Evolutionary conservation across 2,888 invertebrate species (phyloP), one percentile per base, ranked within the genome.

Genomic region (Chymomyza procnemis): DNA sequence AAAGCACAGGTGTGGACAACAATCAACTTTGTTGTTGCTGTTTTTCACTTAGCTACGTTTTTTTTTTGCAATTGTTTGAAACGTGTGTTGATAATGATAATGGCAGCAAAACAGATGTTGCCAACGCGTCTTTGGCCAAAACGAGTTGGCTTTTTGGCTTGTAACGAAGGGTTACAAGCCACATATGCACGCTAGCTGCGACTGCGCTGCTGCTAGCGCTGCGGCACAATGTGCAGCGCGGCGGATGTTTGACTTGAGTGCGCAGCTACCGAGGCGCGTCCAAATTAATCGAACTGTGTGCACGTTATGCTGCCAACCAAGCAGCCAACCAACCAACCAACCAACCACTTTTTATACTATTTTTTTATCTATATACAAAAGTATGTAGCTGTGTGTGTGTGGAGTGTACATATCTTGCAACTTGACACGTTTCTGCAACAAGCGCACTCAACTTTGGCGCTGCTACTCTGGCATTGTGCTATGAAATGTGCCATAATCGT

Each of bases 241-340:
- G 85, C 81, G 81, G 85, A 81, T 81, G 81, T 81, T 76, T 81
- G 71, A 85, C 85, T 85, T 83, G 85, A 85, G 85, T 81, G 81
- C 80, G 78, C 81, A 81, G 85, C 80, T 80, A 81, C 81, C 85
- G 81, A 81, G 85, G 85, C 81, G 85, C 85, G 85, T 80, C 81
- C 83, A 78, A 81, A 78, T 81, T 81, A 81, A 81, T 81, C 83
- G 81, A 81, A 81, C 81, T 74, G 74, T 52, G 41, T 64, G 50
- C 34, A 34, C 64, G 57, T 50, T 18, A 50, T 50, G 19, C 50
- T 50, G 14, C 19, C 8, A 26, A 4, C 4, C 26, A 26, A 50
- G n/a, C 19, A 30, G 16, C 4, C 21, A 26, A 2, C 8, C 55
- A 56, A 0, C 1, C 52, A 52, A 52, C 2, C 1, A 5, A 21